Conservation (phyloP, 2,113 vertebrate species). For the Cheirogaleus medius region DNA sequence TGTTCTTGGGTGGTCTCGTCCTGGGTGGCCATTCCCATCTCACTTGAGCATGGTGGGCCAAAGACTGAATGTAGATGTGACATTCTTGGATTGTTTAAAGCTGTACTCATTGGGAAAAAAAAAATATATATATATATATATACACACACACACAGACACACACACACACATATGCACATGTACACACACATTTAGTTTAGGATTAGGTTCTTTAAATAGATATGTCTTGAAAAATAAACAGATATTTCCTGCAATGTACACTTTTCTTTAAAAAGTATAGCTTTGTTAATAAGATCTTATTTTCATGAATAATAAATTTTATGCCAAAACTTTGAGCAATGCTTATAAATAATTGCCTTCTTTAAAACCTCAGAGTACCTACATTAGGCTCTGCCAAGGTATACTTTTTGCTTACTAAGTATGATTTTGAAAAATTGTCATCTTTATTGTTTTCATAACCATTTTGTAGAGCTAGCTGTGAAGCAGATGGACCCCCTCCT, state of each 20-base stretch:
- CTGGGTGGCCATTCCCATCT: background rate
- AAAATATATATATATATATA: background rate
- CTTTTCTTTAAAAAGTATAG: background rate
- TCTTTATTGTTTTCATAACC: slow-evolving; percentile 24
- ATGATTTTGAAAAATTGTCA: background rate
- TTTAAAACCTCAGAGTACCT: background rate
- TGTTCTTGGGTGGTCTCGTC: slow-evolving; percentile 23
- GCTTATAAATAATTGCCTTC: background rate
- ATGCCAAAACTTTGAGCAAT: background rate
- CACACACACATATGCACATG: background rate
- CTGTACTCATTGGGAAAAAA: background rate
- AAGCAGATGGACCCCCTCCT: background rate
- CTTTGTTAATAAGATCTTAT: background rate
- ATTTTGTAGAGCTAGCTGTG: background rate
- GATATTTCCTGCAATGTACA: background rate
- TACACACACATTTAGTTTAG: background rate
- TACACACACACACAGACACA: background rate
- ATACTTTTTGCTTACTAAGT: slow-evolving; percentile 27
- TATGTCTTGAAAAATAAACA: background rate
- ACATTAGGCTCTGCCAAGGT: background rate
- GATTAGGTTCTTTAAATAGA: background rate
- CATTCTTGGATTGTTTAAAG: background rate
- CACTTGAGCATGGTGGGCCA: background rate
- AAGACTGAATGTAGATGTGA: background rate
- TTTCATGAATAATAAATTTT: slow-evolving; percentile 16